Base-by-base conservation (phyloP, 2,113 vertebrate species). In the Oostethus manadensis region DNA sequence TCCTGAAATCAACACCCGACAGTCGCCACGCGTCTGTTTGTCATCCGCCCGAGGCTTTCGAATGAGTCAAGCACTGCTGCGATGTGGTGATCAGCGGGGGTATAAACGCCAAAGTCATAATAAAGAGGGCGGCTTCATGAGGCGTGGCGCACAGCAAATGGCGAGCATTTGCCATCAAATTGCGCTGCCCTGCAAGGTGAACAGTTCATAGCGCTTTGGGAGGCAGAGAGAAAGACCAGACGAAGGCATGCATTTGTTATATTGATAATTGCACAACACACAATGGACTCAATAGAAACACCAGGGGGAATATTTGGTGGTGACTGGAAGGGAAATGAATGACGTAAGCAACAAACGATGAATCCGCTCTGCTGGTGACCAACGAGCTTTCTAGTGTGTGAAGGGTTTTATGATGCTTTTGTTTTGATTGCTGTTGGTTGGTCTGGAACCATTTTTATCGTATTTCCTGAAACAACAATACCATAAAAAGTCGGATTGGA, bases 21-120 rank as follows among this genome's bases (percentile, higher is more conserved):
- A n/a, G 58, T 67, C 73, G 29, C 29, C 26, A 29, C 26, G 3
- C 26, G 26, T 81, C 79, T 77, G 60, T 71, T 74, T 77, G 58
- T 48, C 70, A 68, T 62, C 51, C 61, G 73, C 67, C 70, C 45
- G 63, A 53, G 66, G 67, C 70, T 73, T 60, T 75, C 78, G 75
- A 90, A 76, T 90, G 87, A 87, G 86, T 86, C 81, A 84, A 78
- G 84, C 87, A 78, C 74, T 59, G 60, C 77, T 79, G 84, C 83
- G 84, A 86, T 78, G 69, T 66, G 72, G 75, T 79, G 73, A 88
- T 87, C 83, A 85, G 73, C 58, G 64, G 66, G 74, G 71, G 77
- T 84, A 83, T 53, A 46, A 68, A 85, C 77, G 75, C 72, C 46
- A 48, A 66, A 73, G 70, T 74, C 73, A 84, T 80, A 86, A 84